A percentile compares a stretch with the other conserved stretches of the same genome.
phyloP scores from a whole-genome alignment of 2,888 invertebrate genomes.

The Aleiodes alternator region DNA sequence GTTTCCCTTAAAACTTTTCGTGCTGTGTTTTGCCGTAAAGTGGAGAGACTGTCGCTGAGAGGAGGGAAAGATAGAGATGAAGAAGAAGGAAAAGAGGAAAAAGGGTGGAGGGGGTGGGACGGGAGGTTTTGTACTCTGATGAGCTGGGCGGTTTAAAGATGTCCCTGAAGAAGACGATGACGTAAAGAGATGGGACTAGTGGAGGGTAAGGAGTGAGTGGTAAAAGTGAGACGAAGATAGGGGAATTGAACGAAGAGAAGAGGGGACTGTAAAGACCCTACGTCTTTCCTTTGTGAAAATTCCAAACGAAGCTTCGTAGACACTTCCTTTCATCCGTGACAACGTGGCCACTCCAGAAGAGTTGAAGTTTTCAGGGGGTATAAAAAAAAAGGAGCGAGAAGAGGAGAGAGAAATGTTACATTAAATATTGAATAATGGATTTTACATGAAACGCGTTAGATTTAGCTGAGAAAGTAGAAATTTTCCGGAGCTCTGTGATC shows the following conservation, averaged over 20 bases:
- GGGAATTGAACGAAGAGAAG: slow-evolving; percentile 52
- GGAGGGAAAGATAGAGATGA: slow-evolving; percentile 14
- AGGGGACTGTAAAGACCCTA: slow-evolving; percentile 34
- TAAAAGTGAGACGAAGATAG: slow-evolving; percentile 58
- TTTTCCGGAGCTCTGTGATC: too few relatives aligned
- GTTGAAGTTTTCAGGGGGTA: slow-evolving; percentile 16
- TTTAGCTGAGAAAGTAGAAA: too few relatives aligned
- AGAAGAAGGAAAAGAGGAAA: neutral
- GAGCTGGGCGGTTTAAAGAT: slow-evolving; percentile 51
- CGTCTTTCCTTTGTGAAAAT: slow-evolving; percentile 66
- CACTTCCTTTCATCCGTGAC: slow-evolving; percentile 71
- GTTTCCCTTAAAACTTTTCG: slow-evolving; percentile 36
- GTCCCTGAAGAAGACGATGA: slow-evolving; percentile 47
- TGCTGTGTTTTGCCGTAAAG: slow-evolving; percentile 33
- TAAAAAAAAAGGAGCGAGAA: slow-evolving; percentile 5
- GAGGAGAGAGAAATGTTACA: slow-evolving; percentile 3
- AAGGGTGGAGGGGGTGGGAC: neutral
- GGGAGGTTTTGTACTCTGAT: slow-evolving; percentile 48
- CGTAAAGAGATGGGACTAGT: slow-evolving; percentile 46
- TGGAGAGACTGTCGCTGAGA: slow-evolving; percentile 48
- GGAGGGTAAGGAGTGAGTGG: slow-evolving; percentile 69
- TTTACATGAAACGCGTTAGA: too few relatives aligned
- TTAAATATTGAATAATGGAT: too few relatives aligned
- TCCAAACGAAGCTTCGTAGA: slow-evolving; percentile 69
- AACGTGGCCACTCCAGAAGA: slow-evolving; percentile 60